Evolutionary conservation across 2,888 invertebrate species (phyloP), one percentile per base, ranked within the genome.

Genomic region (Ctena decussata): DNA sequence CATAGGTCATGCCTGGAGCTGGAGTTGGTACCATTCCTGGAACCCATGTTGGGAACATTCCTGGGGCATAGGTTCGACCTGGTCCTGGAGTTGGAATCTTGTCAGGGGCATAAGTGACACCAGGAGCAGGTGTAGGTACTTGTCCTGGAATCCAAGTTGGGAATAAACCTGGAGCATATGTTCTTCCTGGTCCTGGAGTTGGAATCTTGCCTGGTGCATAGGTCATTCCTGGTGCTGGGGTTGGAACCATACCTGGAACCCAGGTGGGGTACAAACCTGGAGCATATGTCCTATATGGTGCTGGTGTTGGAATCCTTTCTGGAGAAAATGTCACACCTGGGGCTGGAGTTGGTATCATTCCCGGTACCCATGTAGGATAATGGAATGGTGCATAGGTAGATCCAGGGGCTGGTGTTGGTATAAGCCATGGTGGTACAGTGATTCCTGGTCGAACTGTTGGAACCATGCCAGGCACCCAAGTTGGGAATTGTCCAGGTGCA

Each of bases 1-100:
- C 85, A 83, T 82, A 91, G n/a, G 91, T 90, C 21, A 73, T 12
- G 1, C 89, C 88, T 70, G 90, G 90, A 1, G 84, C 84, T 70
- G 90, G 88, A n/a, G 91, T 91, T 77, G 91, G 91, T 12, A 81
- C 82, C 82, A 85, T 88, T 15, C 89, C 89, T 65, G 89, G 86
- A 27, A 86, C 80, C 30, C 80, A 86, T 76, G 90, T 90, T 73
- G 89, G 89, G 75, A 73, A 86, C 39, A 75, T 71, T 0, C 85
- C 86, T 74, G 89, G 90, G 12, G 89, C 85, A 78, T 87, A 89
- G 1, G 91, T 91, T 24, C 71, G 32, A 1, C 86, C 87, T 49
- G 87, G 89, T 5, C 77, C 82, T 53, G 89, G 91, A 1, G 90
- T 90, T 65, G 87, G 85, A 12, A 88, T 80, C 73, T 78, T 77